Base-by-base conservation (phyloP, 2,888 invertebrate genomes). In the Globia sparganii region DNA sequence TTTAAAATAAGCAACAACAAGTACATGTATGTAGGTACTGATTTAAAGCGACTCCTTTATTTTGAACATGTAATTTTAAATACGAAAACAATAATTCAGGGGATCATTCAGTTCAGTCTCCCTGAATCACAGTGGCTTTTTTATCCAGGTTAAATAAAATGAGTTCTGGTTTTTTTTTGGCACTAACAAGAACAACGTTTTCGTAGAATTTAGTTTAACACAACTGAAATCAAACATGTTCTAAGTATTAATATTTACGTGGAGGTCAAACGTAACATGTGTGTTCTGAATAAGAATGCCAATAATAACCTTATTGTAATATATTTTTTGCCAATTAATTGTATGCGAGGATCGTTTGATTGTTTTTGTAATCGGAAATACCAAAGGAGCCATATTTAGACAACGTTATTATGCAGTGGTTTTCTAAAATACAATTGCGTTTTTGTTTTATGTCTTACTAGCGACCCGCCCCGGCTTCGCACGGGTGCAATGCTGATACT, bases 201-300 rank as follows among this genome's bases (percentile, higher is more conserved):
- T 25, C 8, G 31, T 31, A 62, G 28, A 65, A 1, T 43, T 61
- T 61, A 6, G n/a, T 28, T 15, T 40, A 64, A 56, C 18, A 28
- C 31, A 31, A 28, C 53, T 46, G 18, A 37, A 58, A 43, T 53
- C 34, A 68, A 53, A 43, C 68, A 31, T 46, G 21, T 46, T 61
- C 37, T 61, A n/a, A n/a, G n/a, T n/a, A 59, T 56, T 59, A 28
- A n/a, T 66, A 46, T 1, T 1, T 25, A 58, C 31, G 43, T 49
- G 31, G 49, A 84, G 58, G 58, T 84, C 80, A 40, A 40, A 43
- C 25, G 28, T 1, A 56, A 58, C 66, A 34, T 28, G 13, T 69
- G 70, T 84, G 64, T 58, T 68, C 64, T 53, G 21, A 83, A 49
- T 68, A 28, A 49, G n/a, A 80, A 67, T 25, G 43, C 37, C 46